Base-by-base conservation (phyloP, 1,140 invertebrate genomes). In the Magallana angulata region DNA sequence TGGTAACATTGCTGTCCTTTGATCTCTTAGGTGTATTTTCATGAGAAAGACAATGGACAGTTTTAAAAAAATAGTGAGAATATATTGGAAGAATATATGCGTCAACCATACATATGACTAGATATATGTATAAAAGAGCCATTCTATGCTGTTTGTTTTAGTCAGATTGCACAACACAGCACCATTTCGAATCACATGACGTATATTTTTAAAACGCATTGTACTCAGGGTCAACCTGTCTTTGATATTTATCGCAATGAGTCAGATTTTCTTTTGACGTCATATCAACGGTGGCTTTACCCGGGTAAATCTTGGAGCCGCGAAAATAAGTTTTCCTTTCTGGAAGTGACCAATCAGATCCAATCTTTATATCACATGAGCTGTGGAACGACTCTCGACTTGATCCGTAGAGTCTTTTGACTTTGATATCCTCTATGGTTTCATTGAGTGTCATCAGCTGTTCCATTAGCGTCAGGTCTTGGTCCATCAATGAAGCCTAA, bases 401-500 rank as follows among this genome's bases (percentile, higher is more conserved):
- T 1, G 58, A 58, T 11, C 60, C 82, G 76, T 92, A 90, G 6
- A 89, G 87, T 62, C 91, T 88, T 81, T 91, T 92, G 85, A 89
- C 91, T 89, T 93, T 93, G 48, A 93, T 90, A 16, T 93, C 92
- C 59, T 93, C 93, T 83, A 93, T 93, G 1, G 90, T 91, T 89
- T 93, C 93, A 85, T 93, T 93, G 12, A 93, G 87, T 12, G 91
- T 93, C 48, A 93, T 88, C 24, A 93, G 90, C 57, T 93, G 93
- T 62, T 92, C 91, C 93, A 93, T 93, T 85, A 93, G 86, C 0
- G 91, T 91, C 36, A 93, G 88, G 89, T 93, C 93, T 81, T 93
- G 93, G 84, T 93, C 92, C 90, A 93, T 93, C 80, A 93, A 84
- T 8, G 93, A 93, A 14, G 89, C 90, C 93, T 93, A 85, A n/a